Conservation (phyloP, 2,888 invertebrate species). For the Elmis aenea region DNA sequence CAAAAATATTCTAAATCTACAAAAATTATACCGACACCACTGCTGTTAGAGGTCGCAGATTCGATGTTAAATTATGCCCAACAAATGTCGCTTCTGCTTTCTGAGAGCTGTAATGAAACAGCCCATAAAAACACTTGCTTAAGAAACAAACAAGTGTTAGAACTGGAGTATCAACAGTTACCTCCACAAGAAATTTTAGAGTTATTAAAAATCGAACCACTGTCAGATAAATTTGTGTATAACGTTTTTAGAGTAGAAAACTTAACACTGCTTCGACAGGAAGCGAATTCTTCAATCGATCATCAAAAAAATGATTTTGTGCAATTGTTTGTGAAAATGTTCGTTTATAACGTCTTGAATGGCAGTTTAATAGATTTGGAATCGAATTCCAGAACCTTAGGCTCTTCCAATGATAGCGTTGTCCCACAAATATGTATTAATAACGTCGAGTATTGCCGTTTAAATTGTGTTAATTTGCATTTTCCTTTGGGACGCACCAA, state of each 20-base stretch:
- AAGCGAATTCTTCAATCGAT: neutral
- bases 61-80: constrained; percentile 34
- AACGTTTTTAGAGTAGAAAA: constrained; percentile 30
- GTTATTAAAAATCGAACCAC: constrained; percentile 35
- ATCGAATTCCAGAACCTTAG: constrained; percentile 3
- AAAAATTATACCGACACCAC: constrained; percentile 35
- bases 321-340: constrained; percentile 32
- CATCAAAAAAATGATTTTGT: constrained; percentile 21
- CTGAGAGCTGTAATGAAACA: constrained; percentile 36
- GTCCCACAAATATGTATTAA: too few relatives aligned
- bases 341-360: constrained; percentile 37
- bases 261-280: constrained; percentile 1
- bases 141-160: constrained; percentile 21
- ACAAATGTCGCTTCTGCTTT: constrained; percentile 29
- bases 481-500: neutral
- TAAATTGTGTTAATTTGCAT: constrained; percentile 28
- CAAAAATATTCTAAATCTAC: constrained; percentile 24
- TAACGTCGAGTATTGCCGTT: constrained; percentile 16
- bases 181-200: constrained; percentile 14
- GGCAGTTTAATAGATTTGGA: constrained; percentile 31
- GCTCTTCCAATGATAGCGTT: too few relatives aligned
- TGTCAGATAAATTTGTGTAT: constrained; percentile 36
- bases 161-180: constrained; percentile 7
- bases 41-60: constrained; percentile 40
- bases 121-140: constrained; percentile 35